Base-by-base conservation (phyloP, 2,113 vertebrate species). In the Hippopotamus amphibius region DNA sequence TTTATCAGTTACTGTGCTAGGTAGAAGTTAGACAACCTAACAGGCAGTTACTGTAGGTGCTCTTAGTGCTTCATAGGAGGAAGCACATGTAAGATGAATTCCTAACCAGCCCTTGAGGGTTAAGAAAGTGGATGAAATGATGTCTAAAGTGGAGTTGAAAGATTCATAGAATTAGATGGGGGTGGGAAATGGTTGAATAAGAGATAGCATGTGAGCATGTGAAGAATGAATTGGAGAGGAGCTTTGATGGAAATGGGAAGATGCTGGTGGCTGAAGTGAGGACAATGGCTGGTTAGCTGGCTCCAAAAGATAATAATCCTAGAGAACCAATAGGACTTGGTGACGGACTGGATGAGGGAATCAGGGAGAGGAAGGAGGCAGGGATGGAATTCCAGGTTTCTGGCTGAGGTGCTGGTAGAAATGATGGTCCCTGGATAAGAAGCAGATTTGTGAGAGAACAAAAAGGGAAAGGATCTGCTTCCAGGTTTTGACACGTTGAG, bases 391-490 rank as follows among this genome's bases (percentile, higher is more conserved):
- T 82, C 5, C 8, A 43, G 82, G 24, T 87, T 68, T 92, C 61
- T 93, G 43, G 46, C 72, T 84, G 16, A 65, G 63, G 4, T 72
- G 13, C 59, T 80, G 22, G 24, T 82, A 48, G 76, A 61, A 93
- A 65, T 57, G 26, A 24, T 26, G 30, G 57, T 71, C 46, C 46
- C 50, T 63, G 74, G 61, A 46, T 43, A 57, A 92, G 72, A 92
- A 83, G 33, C 30, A 65, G 33, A 74, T 86, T 87, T 92, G 17
- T 79, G 66, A 69, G 63, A 89, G 61, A 93, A 93, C n/a, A 41
- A 46, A 66, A 80, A 8, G 19, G 26, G 21, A 55, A 69, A 59
- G 15, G 80, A 55, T 90, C 72, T 77, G 15, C 79, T 65, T 37
- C 83, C 50, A 24, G 0, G 72, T 96, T 76, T 79, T 90, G 61